Percentiles rank a stretch among this genome's conserved stretches.
These are phyloP conservation scores for Myotis myotis DNA, from an alignment of 2,797 vertebrate genomes.

Conservation along the genomic window DNA sequence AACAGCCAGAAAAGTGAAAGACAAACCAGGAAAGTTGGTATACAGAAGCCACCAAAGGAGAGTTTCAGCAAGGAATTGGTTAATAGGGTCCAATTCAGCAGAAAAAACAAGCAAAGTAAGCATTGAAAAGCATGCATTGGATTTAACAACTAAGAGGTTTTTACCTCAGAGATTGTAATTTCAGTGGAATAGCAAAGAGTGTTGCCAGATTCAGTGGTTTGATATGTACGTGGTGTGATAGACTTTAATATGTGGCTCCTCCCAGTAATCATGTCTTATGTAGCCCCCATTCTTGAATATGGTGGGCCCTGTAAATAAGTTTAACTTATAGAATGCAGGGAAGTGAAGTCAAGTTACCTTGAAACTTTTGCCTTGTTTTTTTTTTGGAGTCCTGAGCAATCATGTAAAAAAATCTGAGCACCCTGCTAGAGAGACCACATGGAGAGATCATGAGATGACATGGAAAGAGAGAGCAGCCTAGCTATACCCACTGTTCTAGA, in stretches of 20 bases:
- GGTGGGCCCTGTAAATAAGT: neutral
- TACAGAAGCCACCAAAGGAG: neutral
- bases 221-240: neutral
- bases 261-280: neutral
- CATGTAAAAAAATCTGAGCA: neutral
- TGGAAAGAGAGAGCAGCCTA: neutral
- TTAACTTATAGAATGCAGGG: neutral
- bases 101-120: constrained; percentile 33
- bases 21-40: neutral
- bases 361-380: neutral
- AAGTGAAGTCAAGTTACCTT: constrained; percentile 1
- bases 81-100: neutral
- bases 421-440: neutral
- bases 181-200: neutral
- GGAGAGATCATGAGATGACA: neutral
- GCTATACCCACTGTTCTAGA: neutral
- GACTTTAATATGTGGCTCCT: neutral
- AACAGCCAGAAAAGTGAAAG: neutral
- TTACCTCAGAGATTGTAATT: neutral
- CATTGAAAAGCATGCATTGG: neutral
- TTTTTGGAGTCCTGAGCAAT: constrained; percentile 17
- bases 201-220: neutral
- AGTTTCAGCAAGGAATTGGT: neutral
- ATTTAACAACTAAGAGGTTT: neutral
- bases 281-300: neutral